These are phyloP conservation scores for Cephus sareptanus DNA, from an alignment of 2,888 invertebrate genomes.

Conservation along the genomic window DNA sequence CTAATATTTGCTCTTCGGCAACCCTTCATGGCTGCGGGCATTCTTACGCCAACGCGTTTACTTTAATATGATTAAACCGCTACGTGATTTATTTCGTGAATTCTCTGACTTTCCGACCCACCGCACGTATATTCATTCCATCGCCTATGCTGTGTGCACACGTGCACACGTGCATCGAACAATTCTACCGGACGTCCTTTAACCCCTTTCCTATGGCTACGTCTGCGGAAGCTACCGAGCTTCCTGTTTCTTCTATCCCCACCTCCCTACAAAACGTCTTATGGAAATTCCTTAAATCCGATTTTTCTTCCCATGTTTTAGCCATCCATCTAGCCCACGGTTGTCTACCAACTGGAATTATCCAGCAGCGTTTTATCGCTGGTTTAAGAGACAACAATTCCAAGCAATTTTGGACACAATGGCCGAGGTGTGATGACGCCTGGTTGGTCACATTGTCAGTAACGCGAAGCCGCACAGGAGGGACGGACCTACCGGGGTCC, in stretches of 20 bases:
- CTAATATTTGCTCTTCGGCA: conserved; percentile 37
- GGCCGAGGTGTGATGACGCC: conserved; percentile 17
- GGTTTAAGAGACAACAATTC: conserved; percentile 20
- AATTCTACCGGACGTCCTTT: no score
- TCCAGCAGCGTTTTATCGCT: conserved; percentile 1
- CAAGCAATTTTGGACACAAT: conserved; percentile 17
- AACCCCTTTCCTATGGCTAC: no score
- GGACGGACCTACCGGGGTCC: conserved; percentile 16
- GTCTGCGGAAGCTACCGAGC: no score
- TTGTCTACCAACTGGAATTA: neutral
- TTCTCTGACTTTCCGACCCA: no score
- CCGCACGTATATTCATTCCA: no score
- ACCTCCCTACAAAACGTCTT: no score
- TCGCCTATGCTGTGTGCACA: no score
- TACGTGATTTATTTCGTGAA: conserved; percentile 18
- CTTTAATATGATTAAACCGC: conserved; percentile 39
- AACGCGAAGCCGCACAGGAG: neutral
- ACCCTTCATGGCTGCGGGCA: conserved; percentile 16
- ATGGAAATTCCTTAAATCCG: no score
- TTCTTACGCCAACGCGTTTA: conserved; percentile 19
- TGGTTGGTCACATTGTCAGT: conserved; percentile 19
- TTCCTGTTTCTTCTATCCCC: no score
- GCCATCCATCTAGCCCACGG: no score
- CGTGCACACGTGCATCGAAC: no score
- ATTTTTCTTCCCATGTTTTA: no score